Conservation (phyloP, 2,797 vertebrate species). For the Threskiornis aethiopicus region DNA sequence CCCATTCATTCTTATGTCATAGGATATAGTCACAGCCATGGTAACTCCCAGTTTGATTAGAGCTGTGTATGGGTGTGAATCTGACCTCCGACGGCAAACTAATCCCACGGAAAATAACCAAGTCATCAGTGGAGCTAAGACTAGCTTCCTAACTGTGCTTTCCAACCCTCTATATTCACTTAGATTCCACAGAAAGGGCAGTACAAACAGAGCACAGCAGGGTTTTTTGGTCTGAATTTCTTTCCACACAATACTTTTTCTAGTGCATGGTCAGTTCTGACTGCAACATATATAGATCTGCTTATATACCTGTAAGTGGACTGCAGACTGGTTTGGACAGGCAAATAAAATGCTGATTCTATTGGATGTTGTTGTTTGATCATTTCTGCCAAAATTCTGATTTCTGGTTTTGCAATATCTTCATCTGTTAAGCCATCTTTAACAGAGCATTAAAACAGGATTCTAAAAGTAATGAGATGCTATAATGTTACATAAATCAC, state of each 20-base stretch:
- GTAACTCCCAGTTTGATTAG: no score
- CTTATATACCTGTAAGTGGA: neutral
- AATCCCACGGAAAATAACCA: neutral
- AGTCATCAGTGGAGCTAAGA: neutral
- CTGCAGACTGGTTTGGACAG: neutral
- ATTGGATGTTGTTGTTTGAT: neutral
- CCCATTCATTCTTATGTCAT: neutral
- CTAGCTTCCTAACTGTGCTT: neutral
- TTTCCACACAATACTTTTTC: neutral
- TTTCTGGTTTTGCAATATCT: neutral
- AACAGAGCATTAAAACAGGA: neutral
- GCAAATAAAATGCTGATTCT: neutral
- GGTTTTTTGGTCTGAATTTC: neutral
- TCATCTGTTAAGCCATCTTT: neutral
- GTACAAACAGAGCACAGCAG: neutral
- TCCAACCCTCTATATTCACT: neutral
- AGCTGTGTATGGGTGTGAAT: neutral
- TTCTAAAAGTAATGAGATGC: neutral
- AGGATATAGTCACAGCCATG: neutral
- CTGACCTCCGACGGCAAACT: neutral
- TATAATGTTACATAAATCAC: neutral
- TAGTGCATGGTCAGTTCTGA: neutral
- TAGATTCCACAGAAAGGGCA: neutral
- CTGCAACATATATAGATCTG: neutral
- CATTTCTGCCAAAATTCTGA: neutral